A percentile compares a stretch with the other conserved stretches of the same genome.
These are phyloP conservation scores for human (Homo sapiens) DNA, from an alignment of 2,113 vertebrate genomes.

Conservation along the genomic window DNA sequence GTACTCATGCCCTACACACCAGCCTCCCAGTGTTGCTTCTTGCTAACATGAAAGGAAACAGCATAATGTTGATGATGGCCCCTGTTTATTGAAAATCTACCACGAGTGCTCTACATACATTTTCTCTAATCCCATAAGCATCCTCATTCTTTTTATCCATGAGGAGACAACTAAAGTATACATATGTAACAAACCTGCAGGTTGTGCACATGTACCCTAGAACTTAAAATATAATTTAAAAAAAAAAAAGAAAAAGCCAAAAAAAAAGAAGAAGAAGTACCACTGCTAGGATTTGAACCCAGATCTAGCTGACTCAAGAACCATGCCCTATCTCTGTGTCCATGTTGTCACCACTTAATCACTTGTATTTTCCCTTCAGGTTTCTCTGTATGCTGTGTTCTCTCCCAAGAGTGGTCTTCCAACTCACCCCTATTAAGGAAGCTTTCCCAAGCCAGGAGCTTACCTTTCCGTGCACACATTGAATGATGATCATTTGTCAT, in stretches of 20 bases:
- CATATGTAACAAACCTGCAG: no score
- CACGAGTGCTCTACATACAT: background rate
- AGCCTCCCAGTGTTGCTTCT: background rate
- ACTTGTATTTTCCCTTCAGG: background rate
- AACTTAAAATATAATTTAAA: no score
- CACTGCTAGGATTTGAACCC: background rate
- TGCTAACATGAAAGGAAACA: background rate
- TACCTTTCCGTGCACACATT: background rate
- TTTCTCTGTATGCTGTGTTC: background rate
- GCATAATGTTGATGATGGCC: background rate
- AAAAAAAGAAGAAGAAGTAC: background rate
- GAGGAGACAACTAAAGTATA: background rate
- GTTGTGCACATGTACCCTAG: no score
- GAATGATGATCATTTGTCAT: background rate
- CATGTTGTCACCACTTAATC: background rate
- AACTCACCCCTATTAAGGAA: background rate
- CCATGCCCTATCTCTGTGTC: background rate
- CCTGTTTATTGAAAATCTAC: background rate
- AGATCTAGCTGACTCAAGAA: background rate
- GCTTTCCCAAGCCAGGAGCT: background rate
- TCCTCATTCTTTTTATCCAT: background rate
- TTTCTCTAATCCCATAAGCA: background rate
- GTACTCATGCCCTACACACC: background rate
- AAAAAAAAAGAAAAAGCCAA: no score
- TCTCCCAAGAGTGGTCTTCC: background rate